Evolutionary conservation across 2,888 invertebrate genomes (phyloP), one percentile per base, ranked within the genome.

Genomic region (Parnassius mnemosyne): DNA sequence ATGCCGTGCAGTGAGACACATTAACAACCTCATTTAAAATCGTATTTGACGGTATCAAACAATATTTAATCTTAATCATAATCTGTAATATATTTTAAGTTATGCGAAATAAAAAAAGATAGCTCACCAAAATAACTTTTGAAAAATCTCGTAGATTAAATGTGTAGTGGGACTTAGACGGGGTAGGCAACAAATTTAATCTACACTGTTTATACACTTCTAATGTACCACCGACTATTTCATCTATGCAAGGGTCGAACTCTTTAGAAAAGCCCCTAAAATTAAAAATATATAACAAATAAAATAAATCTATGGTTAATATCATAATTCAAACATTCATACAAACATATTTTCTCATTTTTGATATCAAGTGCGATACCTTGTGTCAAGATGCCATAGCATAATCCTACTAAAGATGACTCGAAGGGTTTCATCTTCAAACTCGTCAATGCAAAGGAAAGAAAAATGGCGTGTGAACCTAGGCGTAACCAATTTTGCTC

Each of bases 71-170:
- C 34, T 5, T 34, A 34, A 34, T 5, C 7, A 34, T 34, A 34
- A 34, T 34, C 7, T 34, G 34, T 34, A 34, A 34, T 34, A 34
- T 34, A 34, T 34, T 34, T 34, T 34, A 7, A 34, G 34, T 34
- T 5, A 3, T 0, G 34, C 34, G 34, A 5, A 34, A 34, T 34
- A 34, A 34, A 7, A 34, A 1, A 34, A 7, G 7, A 47, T 10
- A 10, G 65, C 69, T 77, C 83, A 95, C 95, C 91, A 96, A 94
- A 74, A 99, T 96, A 11, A 99, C 98, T 76, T 98, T 93, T 1
- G 97, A 96, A 83, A 98, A 98, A 83, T 99, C 98, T 70, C 98
- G 93, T 70, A 99, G 92, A 86, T 98, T 98, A 85, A 99, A 99
- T 9, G 98, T 93, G 81, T 99, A 98, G 85, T 98, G 98, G 1